Evolutionary conservation across 1,140 invertebrate genomes (phyloP).

Genomic region (Sarcophaga peregrina): DNA sequence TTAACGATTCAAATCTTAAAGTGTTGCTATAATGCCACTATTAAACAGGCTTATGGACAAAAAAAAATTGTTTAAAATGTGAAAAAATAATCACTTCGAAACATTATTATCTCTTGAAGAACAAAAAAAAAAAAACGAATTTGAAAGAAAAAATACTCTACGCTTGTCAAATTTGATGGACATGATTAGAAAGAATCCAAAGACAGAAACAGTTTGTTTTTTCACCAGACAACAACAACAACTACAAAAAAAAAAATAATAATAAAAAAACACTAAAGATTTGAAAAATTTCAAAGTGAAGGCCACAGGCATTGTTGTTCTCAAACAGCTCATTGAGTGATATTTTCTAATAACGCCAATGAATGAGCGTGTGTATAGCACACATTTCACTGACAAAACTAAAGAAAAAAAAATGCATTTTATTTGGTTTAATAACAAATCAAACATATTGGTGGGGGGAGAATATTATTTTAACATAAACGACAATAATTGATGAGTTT

Average conservation of each 20-base stretch:
- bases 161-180: constrained; percentile 32
- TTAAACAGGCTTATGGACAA: background rate
- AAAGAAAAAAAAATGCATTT: background rate
- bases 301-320: constrained; percentile 23
- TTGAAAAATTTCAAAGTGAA: constrained; percentile 30
- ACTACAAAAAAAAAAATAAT: background rate
- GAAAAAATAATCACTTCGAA: too few species aligned
- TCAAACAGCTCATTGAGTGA: background rate
- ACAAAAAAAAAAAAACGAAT: too few species aligned
- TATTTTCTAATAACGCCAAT: background rate
- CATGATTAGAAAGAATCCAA: constrained; percentile 35
- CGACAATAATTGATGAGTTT: constrained; percentile 38
- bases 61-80: too few species aligned
- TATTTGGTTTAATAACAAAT: background rate
- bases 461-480: constrained; percentile 26
- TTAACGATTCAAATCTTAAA: constrained; percentile 25
- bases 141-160: background rate
- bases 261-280: background rate
- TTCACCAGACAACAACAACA: background rate
- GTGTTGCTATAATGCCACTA: constrained; percentile 21
- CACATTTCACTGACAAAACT: constrained; percentile 3
- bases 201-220: background rate
- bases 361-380: background rate
- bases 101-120: too few species aligned
- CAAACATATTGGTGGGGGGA: background rate